Evolutionary conservation across 2,113 vertebrate genomes (phyloP).

Genomic region (Pionites leucogaster): DNA sequence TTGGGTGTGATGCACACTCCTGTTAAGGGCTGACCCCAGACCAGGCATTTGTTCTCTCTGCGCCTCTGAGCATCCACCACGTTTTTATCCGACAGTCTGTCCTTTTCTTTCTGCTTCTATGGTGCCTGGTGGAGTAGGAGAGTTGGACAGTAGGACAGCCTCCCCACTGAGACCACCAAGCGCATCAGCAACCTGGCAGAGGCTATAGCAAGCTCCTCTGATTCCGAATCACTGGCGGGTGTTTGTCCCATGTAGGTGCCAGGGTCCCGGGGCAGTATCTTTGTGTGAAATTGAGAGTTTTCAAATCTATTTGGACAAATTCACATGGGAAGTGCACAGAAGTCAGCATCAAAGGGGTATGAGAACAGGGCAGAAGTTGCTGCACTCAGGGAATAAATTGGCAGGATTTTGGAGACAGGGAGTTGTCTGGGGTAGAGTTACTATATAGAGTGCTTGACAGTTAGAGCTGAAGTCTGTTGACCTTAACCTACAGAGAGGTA

Average conservation of each 20-base stretch:
- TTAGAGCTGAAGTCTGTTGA: not conserved
- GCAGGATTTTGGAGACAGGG: not conserved
- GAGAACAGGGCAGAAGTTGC: not conserved
- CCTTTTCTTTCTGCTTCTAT: not conserved
- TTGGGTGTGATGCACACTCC: not conserved
- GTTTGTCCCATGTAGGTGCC: not conserved
- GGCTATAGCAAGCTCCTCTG: not conserved
- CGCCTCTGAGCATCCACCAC: not conserved
- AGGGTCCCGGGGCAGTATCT: not conserved
- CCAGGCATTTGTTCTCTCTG: not conserved
- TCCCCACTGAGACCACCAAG: not conserved
- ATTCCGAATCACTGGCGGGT: not conserved
- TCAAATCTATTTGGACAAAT: not conserved
- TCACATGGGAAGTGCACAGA: not conserved
- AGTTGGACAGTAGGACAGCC: too few relatives aligned
- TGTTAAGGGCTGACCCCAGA: not conserved
- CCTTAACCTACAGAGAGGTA: not conserved
- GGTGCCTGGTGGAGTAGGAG: not conserved
- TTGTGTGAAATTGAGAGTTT: constrained; percentile 16
- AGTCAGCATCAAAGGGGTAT: not conserved
- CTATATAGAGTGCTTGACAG: not conserved
- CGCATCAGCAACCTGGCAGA: rapidly evolving
- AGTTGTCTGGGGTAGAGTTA: not conserved
- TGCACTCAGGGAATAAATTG: not conserved
- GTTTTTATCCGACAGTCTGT: not conserved